Percentiles rank a stretch among this genome's conserved stretches.
These are phyloP conservation scores for Oscheius myriophilus DNA, from an alignment of 2,888 invertebrate species.

Conservation along the genomic window DNA sequence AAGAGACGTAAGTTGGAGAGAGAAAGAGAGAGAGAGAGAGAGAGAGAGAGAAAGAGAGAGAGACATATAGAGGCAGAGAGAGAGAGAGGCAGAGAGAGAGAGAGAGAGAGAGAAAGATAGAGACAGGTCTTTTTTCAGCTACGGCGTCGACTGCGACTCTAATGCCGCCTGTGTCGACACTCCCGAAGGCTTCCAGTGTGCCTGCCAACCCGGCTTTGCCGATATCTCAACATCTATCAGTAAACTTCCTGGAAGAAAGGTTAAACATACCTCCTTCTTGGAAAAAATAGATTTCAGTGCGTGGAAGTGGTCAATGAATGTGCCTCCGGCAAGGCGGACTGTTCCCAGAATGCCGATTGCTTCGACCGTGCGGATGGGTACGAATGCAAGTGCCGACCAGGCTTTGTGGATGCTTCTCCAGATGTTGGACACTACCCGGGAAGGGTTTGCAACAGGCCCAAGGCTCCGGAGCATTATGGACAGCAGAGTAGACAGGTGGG, in stretches of 20 bases:
- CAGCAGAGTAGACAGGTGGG: slow-evolving; percentile 38
- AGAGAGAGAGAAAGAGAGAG: slow-evolving; percentile 20
- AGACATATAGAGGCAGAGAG: slow-evolving; percentile 34
- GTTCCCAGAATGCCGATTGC: slow-evolving; percentile 85
- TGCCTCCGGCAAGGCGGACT: slow-evolving; percentile 78
- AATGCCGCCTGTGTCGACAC: slow-evolving; percentile 66
- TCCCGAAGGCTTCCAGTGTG: slow-evolving; percentile 63
- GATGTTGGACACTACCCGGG: slow-evolving; percentile 63
- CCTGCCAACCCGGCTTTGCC: slow-evolving; percentile 63
- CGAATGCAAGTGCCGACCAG: slow-evolving; percentile 88
- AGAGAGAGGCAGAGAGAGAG: neutral
- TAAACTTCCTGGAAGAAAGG: slow-evolving; percentile 62
- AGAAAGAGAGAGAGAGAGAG: neutral
- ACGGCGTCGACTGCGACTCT: slow-evolving; percentile 64
- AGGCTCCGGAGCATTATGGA: slow-evolving; percentile 57
- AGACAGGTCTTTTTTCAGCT: slow-evolving; percentile 30
- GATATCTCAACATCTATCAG: slow-evolving; percentile 60
- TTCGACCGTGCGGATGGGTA: slow-evolving; percentile 89
- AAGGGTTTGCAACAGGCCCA: slow-evolving; percentile 64
- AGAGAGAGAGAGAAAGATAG: neutral
- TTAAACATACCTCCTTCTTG: neutral
- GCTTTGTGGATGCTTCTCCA: slow-evolving; percentile 77
- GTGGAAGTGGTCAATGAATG: slow-evolving; percentile 64
- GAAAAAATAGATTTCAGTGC: slow-evolving; percentile 34
- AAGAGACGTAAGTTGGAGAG: slow-evolving; percentile 35